phyloP scores from a whole-genome alignment of 2,797 vertebrate species.

The Hydrolagus colliei region DNA sequence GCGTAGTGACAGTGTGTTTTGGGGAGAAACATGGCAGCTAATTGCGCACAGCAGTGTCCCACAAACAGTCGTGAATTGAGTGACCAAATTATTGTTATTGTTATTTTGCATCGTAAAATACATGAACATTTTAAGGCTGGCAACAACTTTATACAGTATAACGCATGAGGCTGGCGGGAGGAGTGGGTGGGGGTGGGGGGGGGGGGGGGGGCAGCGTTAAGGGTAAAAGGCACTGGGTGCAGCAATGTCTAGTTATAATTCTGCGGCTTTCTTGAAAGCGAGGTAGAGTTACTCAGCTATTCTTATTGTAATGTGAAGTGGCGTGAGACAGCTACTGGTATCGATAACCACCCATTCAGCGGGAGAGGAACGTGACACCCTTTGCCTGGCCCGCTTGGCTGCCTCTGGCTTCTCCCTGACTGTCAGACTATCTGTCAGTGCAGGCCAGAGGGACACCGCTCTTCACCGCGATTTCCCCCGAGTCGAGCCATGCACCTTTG shows the following conservation, averaged over 20 bases:
- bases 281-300: neutral
- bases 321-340: neutral
- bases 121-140: no score
- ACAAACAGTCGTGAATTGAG: no score
- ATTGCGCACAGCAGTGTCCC: no score
- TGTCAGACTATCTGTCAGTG: neutral
- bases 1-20: no score
- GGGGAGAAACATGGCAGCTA: no score
- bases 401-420: neutral
- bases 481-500: neutral
- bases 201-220: neutral
- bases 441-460: neutral
- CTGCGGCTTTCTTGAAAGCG: neutral
- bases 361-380: neutral
- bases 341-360: constrained; percentile 8
- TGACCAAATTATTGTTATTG: no score
- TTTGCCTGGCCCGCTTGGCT: neutral
- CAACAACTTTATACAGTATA: no score
- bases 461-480: neutral
- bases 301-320: neutral
- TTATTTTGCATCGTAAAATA: no score
- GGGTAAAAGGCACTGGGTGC: neutral
- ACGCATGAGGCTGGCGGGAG: no score
- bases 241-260: neutral
- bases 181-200: no score